Evolutionary conservation across 2,888 invertebrate genomes (phyloP), one percentile per base, ranked within the genome.

Genomic region (Myopa testacea): DNA sequence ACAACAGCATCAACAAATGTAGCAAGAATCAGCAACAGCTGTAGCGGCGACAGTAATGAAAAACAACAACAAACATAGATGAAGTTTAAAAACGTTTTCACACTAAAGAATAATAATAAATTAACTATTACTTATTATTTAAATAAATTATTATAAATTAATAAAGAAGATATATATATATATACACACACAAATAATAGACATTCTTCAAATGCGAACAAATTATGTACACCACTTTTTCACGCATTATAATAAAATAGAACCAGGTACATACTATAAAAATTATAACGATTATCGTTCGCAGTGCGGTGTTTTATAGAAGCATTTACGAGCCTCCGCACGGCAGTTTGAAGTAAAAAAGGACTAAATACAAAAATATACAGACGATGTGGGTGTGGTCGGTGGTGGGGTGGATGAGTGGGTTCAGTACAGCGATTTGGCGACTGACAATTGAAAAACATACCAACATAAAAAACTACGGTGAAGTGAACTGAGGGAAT

Each of bases 41-140:
- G 74, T 76, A 78, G 67, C 79, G 80, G 74, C 78, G 80, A 72
- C 67, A 80, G 78, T 79, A 71, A 71, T 78, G 79, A 80, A 45
- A 6, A 79, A 81, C 82, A 81, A 79, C 81, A 81, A 81, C 82
- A 79, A 78, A 83, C 82, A 81, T 83, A 83, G 82, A 81, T 83
- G 81, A 81, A 81, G 81, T 81, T 81, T 74, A 81, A 81, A 81
- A 81, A 82, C 79, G 79, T 80, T 79, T 79, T 78, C 78, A 81
- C 78, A 77, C 77, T 75, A 80, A 80, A 78, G 71, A 67, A 78
- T 76, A 72, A 71, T 71, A 78, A 76, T 67, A 76, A 78, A 74
- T 68, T 69, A 78, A 78, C 40, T 73, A 79, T 79, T 80, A 79
- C 78, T 65, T 75, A 69, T 65, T 75, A 69, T 75, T 75, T 75